Base-by-base conservation (phyloP, 2,797 vertebrate genomes). In the Pagetopsis macropterus region DNA sequence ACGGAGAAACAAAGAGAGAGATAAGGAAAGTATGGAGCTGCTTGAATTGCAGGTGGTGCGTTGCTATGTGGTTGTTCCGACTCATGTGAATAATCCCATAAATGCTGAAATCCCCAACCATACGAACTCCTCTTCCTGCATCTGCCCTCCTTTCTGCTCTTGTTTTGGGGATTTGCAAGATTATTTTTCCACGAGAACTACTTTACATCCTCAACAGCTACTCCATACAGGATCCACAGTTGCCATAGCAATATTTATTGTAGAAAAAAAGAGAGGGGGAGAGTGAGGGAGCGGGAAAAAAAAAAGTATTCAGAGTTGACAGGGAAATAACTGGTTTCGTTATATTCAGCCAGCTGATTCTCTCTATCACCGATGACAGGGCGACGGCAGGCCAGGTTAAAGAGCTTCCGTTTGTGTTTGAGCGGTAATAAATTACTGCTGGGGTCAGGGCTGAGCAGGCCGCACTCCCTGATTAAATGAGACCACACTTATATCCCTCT, bases 91-190 rank as follows among this genome's bases (percentile, higher is more conserved):
- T 93, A 92, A 90, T 91, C 89, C 84, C 76, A 76, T 80, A 83
- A 89, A 88, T 58, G 82, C 72, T 87, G 72, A 85, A 90, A 81
- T 92, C 87, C 82, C 75, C 49, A 72, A 79, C 67, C 67, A 56
- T 84, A 51, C 82, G 79, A 77, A 76, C 86, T 79, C 79, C 62
- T 79, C 88, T 78, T 83, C 78, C 86, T 72, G 84, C 87, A 87
- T 85, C 74, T 76, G 80, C 76, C 73, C 83, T 59, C 54, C 82
- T 82, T 72, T 79, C 72, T 76, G 81, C 79, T 83, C 85, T 86
- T 89, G 88, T 92, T 93, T 92, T 83, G 88, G 81, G 91, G 93
- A 94, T 93, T 93, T 93, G 88, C 84, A 88, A 93, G 91, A 93
- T 92, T 89, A 91, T 89, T 91, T 91, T 88, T 82, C 80, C 75